These are phyloP conservation scores for Vicugna pacos DNA, from an alignment of 2,113 vertebrate genomes.

Conservation along the genomic window DNA sequence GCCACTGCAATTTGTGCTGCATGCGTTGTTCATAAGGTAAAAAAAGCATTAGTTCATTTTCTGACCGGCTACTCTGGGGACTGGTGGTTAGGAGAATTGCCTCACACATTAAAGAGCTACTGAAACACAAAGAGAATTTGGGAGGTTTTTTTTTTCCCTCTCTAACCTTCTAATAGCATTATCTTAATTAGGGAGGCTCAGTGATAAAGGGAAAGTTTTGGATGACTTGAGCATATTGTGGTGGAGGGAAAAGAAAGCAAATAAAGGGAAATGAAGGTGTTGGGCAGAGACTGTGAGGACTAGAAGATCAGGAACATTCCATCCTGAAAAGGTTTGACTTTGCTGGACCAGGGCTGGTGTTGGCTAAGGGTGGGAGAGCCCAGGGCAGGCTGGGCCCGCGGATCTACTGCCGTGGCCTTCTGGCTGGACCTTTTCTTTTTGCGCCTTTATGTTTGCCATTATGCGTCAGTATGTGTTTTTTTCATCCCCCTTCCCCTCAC, in stretches of 20 bases:
- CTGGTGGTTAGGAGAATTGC: conserved; percentile 90
- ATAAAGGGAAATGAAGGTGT: conserved; percentile 41
- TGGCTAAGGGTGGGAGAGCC: background rate
- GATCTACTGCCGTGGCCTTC: background rate
- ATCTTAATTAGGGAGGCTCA: conserved; percentile 88
- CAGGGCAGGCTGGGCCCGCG: accelerated
- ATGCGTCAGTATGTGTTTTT: background rate
- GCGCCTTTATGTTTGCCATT: background rate
- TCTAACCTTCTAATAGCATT: conserved; percentile 87
- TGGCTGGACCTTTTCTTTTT: background rate
- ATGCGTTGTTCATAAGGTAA: conserved; percentile 92
- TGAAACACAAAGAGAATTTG: conserved; percentile 90
- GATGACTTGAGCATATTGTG: conserved; percentile 76
- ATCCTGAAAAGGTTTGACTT: background rate
- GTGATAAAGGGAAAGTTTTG: conserved; percentile 82
- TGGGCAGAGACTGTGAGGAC: background rate
- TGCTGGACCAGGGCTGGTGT: no score
- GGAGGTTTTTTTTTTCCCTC: conserved; percentile 71
- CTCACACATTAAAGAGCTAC: conserved; percentile 92
- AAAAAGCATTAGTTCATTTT: conserved; percentile 92
- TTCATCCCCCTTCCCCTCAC: background rate
- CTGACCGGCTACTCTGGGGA: conserved; percentile 92
- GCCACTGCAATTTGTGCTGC: conserved; percentile 91
- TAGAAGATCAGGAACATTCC: accelerated
- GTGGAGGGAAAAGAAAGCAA: conserved; percentile 36